Percentiles rank a stretch among this genome's conserved stretches.
phyloP scores from a whole-genome alignment of 2,888 invertebrate genomes.

The Ptilodon capucinus region DNA sequence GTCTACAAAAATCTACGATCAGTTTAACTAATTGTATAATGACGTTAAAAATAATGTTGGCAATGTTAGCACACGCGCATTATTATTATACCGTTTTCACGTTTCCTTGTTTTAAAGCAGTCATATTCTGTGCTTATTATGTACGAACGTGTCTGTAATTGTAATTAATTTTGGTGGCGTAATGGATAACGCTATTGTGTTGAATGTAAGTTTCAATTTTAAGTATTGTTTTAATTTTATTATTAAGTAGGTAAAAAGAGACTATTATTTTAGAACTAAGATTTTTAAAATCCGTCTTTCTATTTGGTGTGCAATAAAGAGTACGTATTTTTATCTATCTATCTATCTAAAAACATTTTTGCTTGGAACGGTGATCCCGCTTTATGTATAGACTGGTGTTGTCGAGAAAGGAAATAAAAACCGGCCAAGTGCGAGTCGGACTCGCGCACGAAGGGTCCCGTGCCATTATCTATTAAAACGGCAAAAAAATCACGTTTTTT shows the following conservation, averaged over 20 bases:
- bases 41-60: conserved; percentile 35
- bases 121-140: conserved; percentile 32
- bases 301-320: no score
- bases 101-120: conserved; percentile 46
- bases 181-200: conserved; percentile 10
- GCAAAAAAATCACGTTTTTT: no score
- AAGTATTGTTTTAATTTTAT: not conserved
- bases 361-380: no score
- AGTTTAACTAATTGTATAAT: conserved; percentile 30
- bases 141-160: conserved; percentile 30
- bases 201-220: not conserved
- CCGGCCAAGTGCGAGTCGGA: no score
- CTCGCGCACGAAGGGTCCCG: no score
- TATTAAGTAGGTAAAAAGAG: no score
- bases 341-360: not conserved
- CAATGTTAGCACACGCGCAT: conserved; percentile 34
- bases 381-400: not conserved
- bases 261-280: no score
- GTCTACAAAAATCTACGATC: conserved; percentile 2
- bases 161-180: conserved; percentile 8
- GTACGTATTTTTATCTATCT: no score
- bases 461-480: no score
- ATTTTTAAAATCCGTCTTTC: no score
- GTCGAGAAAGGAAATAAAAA: no score
- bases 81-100: conserved; percentile 38